Evolutionary conservation across 2,797 vertebrate genomes (phyloP), one percentile per base, ranked within the genome.

Genomic region (Selene dorsalis): DNA sequence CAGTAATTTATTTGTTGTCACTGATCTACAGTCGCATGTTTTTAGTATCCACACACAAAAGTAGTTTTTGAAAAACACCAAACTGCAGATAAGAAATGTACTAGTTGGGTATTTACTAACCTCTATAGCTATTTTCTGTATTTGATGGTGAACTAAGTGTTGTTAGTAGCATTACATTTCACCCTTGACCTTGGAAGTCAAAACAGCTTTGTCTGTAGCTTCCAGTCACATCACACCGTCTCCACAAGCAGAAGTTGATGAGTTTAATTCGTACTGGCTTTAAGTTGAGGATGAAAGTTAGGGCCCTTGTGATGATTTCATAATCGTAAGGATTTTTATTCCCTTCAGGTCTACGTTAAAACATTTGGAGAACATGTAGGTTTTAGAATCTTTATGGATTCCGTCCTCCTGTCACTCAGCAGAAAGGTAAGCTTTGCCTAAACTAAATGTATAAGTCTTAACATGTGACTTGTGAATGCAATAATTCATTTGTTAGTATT

Each of bases 341-440:
- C 35, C 60, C 43, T 85, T 82, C 59, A 99, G 98, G 94, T 99
- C 80, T 97, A 98, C 73, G 96, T 99, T 81, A 96, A 96, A 93
- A 99, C 98, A 0, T 94, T 96, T 3, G 98, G 98, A 28, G 96
- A 99, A 70, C 97, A 99, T 63, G 97, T 99, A 6, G 98, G 97
- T 13, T 99, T 99, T 83, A 94, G 97, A 80, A 99, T 99, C 90
- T 99, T 99, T 79, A 98, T 98, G 97, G 97, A 99, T 77, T 96
- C 97, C 53, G 96, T 99, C 73, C 95, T 99, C 17, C 95, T 99
- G 82, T 99, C 98, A 59, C 92, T 99, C 83, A 96, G 94, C 69
- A 95, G 97, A 87, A 99, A 99, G 95, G 97, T 97, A 85, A 94
- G 94, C 88, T 20, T 17, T n/a, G 30, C 6, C 12, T 17, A 10